A percentile compares a stretch with the other conserved stretches of the same genome.
phyloP scores from a whole-genome alignment of 1,140 invertebrate genomes.

The Diprion similis region DNA sequence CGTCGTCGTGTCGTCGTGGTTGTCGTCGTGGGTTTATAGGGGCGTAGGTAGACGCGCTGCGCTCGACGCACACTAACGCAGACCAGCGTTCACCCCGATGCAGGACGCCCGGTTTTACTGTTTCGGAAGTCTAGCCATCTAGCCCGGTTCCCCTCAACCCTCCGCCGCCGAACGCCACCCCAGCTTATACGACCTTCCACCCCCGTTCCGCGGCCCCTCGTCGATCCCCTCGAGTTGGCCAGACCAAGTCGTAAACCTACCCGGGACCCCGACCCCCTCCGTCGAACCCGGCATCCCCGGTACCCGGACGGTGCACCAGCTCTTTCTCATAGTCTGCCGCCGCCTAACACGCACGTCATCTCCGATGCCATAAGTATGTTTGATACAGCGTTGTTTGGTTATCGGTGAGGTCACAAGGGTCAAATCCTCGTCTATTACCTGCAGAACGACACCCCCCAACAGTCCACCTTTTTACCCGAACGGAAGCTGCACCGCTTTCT shows the following conservation, averaged over 20 bases:
- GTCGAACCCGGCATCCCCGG: conserved; percentile 15
- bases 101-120: conserved; percentile 49
- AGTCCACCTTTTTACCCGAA: too few species aligned
- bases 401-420: too few species aligned
- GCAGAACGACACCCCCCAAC: too few species aligned
- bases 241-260: conserved; percentile 55
- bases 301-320: conserved; percentile 38
- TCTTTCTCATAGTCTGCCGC: conserved; percentile 44
- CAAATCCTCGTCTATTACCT: too few species aligned
- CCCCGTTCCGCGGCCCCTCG: conserved; percentile 12
- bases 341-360: conserved; percentile 48
- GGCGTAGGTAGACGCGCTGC: conserved; percentile 28
- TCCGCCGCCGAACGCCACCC: conserved; percentile 15
- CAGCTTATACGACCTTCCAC: conserved; percentile 51
- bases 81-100: neutral
- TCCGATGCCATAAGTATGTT: neutral
- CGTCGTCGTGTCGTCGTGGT: conserved; percentile 10
- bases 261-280: conserved; percentile 17
- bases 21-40: conserved; percentile 49
- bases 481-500: too few species aligned
- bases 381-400: neutral
- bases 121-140: conserved; percentile 54
- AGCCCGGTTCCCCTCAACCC: conserved; percentile 28
- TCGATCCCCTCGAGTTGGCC: conserved; percentile 29
- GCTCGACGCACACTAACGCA: neutral